These are phyloP conservation scores for Agrochola macilenta DNA, from an alignment of 2,888 invertebrate species.

Conservation along the genomic window DNA sequence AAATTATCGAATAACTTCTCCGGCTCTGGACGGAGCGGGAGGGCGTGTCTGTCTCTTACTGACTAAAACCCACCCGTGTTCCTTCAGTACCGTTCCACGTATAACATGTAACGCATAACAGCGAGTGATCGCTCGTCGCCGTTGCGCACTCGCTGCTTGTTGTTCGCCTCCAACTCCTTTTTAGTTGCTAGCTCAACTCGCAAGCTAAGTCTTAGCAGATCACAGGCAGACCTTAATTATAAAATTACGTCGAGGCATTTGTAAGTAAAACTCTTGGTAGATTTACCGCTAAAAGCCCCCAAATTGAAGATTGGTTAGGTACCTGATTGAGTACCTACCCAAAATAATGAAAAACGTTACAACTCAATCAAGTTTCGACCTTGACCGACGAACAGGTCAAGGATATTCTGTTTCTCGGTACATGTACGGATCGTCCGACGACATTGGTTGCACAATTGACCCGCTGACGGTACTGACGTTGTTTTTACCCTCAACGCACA, in stretches of 20 bases:
- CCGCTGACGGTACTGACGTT: constrained; percentile 8
- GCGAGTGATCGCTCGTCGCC: too few relatives aligned
- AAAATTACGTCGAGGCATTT: neutral
- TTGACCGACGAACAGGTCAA: constrained; percentile 23
- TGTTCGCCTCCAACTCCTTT: too few relatives aligned
- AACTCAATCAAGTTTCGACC: constrained; percentile 5
- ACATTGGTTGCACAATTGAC: constrained; percentile 34
- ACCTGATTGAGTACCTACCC: neutral
- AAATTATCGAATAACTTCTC: too few relatives aligned
- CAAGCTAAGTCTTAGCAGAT: too few relatives aligned
- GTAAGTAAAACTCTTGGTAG: neutral
- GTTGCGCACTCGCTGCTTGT: too few relatives aligned
- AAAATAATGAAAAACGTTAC: neutral
- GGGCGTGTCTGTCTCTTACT: too few relatives aligned
- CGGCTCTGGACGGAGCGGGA: too few relatives aligned
- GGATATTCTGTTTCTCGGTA: constrained; percentile 3
- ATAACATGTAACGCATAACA: too few relatives aligned
- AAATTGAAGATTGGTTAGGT: neutral
- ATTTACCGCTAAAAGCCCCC: neutral
- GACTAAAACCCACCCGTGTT: too few relatives aligned
- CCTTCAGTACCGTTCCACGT: too few relatives aligned
- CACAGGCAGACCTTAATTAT: neutral
- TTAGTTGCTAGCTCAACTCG: too few relatives aligned
- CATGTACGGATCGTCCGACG: neutral
- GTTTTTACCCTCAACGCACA: constrained; percentile 10